phyloP scores from a whole-genome alignment of 2,888 invertebrate species.

The Pyrochroa serraticornis region DNA sequence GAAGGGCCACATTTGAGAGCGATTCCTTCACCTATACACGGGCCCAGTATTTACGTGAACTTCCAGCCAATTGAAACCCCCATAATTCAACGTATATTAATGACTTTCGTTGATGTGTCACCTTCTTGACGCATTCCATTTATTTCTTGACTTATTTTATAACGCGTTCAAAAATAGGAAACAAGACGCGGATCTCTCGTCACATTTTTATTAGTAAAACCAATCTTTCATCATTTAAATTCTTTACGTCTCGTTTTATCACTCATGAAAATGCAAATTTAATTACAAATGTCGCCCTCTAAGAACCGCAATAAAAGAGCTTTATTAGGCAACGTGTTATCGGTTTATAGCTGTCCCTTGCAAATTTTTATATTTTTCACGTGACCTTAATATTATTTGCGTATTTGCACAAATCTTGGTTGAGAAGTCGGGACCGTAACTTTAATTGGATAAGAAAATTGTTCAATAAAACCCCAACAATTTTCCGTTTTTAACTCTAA shows the following conservation, averaged over 20 bases:
- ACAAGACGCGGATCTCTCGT: not conserved
- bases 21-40: conserved; percentile 17
- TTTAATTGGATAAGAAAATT: no score
- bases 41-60: conserved; percentile 20
- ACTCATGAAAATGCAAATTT: conserved; percentile 4
- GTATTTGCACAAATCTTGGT: no score
- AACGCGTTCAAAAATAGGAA: not conserved
- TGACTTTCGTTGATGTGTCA: conserved; percentile 17
- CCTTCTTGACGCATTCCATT: conserved; percentile 15
- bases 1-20: conserved; percentile 16
- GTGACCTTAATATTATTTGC: no score
- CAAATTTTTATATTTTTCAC: no score
- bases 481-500: no score
- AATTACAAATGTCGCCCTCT: conserved; percentile 1
- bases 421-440: no score
- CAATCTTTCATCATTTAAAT: not conserved
- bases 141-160: conserved; percentile 5
- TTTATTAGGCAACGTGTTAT: no score
- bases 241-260: not conserved
- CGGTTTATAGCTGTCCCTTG: no score
- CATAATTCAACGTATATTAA: conserved; percentile 21
- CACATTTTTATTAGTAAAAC: not conserved
- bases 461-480: no score
- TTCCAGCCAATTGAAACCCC: conserved; percentile 21
- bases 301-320: conserved; percentile 1